These are phyloP conservation scores for Hippotragus niger DNA, from an alignment of 2,113 vertebrate genomes.

Conservation along the genomic window DNA sequence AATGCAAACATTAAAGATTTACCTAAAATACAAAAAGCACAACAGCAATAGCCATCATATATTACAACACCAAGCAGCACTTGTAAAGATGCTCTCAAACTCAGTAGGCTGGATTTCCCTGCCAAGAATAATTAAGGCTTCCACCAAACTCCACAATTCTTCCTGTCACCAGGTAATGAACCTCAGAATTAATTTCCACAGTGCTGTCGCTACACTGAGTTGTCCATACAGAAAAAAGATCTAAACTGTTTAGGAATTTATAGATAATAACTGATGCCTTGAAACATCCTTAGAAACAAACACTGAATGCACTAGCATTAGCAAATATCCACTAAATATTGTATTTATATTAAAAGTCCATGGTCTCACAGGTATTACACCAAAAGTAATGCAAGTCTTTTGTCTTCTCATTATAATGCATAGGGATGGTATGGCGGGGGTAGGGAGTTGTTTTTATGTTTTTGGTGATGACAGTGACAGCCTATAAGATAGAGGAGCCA, in stretches of 20 bases:
- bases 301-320: neutral
- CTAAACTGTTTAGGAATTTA: constrained; percentile 15
- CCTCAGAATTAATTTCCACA: constrained; percentile 50
- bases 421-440: neutral
- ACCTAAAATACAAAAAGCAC: constrained; percentile 31
- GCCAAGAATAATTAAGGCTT: constrained; percentile 43
- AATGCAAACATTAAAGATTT: constrained; percentile 49
- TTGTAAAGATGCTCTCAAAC: constrained; percentile 31
- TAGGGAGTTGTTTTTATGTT: neutral
- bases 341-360: neutral
- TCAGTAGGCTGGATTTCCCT: constrained; percentile 36
- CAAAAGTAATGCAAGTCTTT: neutral
- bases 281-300: constrained; percentile 25
- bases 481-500: neutral
- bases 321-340: neutral
- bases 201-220: neutral
- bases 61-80: constrained; percentile 30
- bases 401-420: neutral
- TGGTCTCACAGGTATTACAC: neutral
- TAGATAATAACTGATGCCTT: constrained; percentile 25
- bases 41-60: constrained; percentile 4
- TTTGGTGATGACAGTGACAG: neutral
- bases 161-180: constrained; percentile 38
- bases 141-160: constrained; percentile 7
- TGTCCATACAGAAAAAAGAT: neutral